These are phyloP conservation scores for Cheilosia grossa DNA, from an alignment of 2,888 invertebrate genomes.

Conservation along the genomic window DNA sequence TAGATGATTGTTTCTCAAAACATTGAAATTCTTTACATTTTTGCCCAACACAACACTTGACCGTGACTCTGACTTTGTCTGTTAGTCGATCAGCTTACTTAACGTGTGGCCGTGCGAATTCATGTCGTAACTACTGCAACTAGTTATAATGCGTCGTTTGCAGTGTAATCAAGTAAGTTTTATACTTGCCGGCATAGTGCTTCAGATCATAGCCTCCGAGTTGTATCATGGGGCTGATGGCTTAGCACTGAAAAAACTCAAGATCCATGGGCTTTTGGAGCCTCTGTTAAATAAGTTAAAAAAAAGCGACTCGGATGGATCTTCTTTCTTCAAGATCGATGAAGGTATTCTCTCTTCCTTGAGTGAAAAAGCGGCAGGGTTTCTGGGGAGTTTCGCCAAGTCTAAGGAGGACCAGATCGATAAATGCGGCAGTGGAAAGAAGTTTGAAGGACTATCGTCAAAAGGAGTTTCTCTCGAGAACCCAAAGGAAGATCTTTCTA, in stretches of 20 bases:
- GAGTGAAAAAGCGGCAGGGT: background rate
- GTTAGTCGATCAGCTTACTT: background rate
- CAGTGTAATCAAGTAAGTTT: constrained; percentile 9
- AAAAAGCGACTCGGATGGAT: background rate
- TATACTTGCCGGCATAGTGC: background rate
- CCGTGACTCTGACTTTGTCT: background rate
- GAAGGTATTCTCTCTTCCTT: background rate
- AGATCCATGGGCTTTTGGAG: background rate
- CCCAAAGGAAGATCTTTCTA: background rate
- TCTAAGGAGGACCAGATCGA: too few relatives aligned
- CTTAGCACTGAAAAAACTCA: background rate
- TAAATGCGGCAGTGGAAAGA: background rate
- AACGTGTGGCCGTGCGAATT: background rate
- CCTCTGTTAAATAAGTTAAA: background rate
- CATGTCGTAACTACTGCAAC: background rate
- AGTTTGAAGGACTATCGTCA: background rate
- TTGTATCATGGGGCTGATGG: constrained; percentile 2
- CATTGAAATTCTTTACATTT: background rate
- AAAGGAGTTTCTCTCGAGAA: background rate
- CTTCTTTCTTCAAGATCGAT: background rate
- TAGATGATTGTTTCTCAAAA: background rate
- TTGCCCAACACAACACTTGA: background rate
- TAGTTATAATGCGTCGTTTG: constrained; percentile 45
- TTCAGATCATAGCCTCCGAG: constrained; percentile 12
- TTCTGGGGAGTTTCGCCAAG: background rate